Conservation (phyloP, 1,140 invertebrate genomes). For the Proctacanthus coquilletti region DNA sequence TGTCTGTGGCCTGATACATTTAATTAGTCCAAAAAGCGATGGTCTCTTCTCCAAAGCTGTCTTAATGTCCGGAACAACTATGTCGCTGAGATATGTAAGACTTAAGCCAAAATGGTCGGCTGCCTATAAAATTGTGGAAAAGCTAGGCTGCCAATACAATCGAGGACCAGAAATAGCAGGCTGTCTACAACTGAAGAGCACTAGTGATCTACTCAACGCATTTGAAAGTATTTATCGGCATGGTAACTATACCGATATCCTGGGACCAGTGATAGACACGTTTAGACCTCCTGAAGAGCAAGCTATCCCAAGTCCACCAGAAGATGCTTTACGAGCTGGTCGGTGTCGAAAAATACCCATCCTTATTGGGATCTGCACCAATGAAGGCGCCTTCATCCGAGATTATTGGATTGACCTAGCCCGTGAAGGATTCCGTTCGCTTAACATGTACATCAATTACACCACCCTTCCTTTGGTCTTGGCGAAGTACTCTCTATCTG, state of each 20-base stretch:
- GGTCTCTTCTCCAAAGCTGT: conserved; percentile 43
- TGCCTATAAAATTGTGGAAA: conserved; percentile 38
- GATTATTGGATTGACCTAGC: conserved; percentile 36
- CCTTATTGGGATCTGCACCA: conserved; percentile 40
- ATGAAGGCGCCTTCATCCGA: conserved; percentile 39
- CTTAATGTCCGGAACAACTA: conserved; percentile 53
- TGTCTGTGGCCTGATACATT: conserved; percentile 11
- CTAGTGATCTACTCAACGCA: conserved; percentile 37
- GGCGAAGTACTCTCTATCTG: conserved; percentile 15
- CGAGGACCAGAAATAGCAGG: conserved; percentile 25
- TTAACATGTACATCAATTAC: conserved; percentile 33
- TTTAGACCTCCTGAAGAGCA: conserved; percentile 37
- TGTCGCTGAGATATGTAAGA: conserved; percentile 33
- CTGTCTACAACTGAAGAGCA: conserved; percentile 45
- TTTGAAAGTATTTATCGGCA: conserved; percentile 40
- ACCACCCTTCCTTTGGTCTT: conserved; percentile 34
- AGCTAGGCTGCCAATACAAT: conserved; percentile 37
- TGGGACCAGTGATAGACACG: conserved; percentile 40
- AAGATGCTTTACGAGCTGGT: conserved; percentile 30
- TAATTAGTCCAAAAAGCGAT: conserved; percentile 4
- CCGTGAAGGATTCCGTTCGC: conserved; percentile 30
- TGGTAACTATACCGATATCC: conserved; percentile 34
- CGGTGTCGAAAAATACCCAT: conserved; percentile 34
- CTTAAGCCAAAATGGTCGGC: conserved; percentile 39
- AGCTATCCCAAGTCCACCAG: conserved; percentile 35